Base-by-base conservation (phyloP, 1,140 invertebrate genomes). In the Helicorthomorpha holstii region DNA sequence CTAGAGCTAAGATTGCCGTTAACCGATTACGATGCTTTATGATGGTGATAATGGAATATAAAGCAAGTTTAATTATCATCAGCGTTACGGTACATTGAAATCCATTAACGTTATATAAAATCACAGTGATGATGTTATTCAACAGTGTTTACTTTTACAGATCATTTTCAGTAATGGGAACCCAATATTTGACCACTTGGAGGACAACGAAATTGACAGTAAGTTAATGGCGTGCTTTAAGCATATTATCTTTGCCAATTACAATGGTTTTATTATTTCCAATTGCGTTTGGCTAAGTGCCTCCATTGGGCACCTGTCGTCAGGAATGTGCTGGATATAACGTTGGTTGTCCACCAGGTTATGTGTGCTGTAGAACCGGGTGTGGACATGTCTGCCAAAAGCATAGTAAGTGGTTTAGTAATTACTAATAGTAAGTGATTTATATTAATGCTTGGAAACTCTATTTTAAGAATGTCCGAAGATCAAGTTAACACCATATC, bases 311-410 rank as follows among this genome's bases (percentile, higher is more conserved):
- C 19, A 51, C 50, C 10, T 51, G 50, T 45, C 41, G 50, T 16
- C 50, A 51, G 22, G 50, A 51, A 26, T 51, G 50, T 26, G 50
- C 50, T 3, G 50, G 50, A 12, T 51, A 44, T 26, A 46, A 51
- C 41, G 27, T 51, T 16, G 50, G 50, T 19, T 51, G 50, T 45
- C 34, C 38, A n/a, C 21, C 34, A 43, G 50, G 43, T 4, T 51
- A 44, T 22, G 50, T 51, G 3, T 51, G 50, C 23, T 51, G 50
- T 26, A 24, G 41, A 23, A 51, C 50, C 2, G 50, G 50, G 2
- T 51, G 50, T 45, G 50, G 50, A 10, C 50, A 51, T 23, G 23
- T 51, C 4, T 51, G 50, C 27, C 50, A 51, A 23, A 45, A 10
- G 45, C 3, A 43, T 4, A 3, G 50, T 51, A 29, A 51, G 50